These are phyloP conservation scores for Heterotilapia buettikoferi DNA, from an alignment of 2,113 vertebrate genomes.

Conservation along the genomic window DNA sequence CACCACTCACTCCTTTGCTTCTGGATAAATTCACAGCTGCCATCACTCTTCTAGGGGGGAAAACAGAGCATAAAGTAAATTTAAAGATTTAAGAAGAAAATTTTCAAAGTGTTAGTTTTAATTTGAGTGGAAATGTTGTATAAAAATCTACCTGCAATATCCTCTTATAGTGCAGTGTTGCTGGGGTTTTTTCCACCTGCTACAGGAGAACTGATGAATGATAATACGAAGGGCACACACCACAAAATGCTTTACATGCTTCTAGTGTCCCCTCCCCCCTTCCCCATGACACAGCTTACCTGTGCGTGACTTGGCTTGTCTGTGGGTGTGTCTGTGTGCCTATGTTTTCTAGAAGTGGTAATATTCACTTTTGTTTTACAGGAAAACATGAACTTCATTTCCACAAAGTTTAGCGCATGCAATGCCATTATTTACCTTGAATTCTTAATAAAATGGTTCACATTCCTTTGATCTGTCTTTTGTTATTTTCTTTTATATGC, in stretches of 20 bases:
- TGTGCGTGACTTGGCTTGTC: not conserved
- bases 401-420: not conserved
- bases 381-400: not conserved
- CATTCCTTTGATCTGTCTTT: not conserved
- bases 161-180: not conserved
- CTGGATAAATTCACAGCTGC: not conserved
- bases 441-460: not conserved
- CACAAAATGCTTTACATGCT: not conserved
- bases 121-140: not conserved
- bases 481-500: not conserved
- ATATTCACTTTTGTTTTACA: not conserved
- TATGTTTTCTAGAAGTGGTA: not conserved
- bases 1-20: not conserved
- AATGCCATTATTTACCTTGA: not conserved
- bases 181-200: not conserved
- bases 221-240: rapidly evolving
- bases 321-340: not conserved
- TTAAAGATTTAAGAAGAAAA: not conserved
- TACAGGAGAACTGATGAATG: rapidly evolving
- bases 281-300: not conserved
- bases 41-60: not conserved
- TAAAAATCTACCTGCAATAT: not conserved
- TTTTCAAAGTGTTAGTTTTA: not conserved
- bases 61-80: not conserved
- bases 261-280: not conserved